Base-by-base conservation (phyloP, 1,140 invertebrate species). In the Gryon sp. region DNA sequence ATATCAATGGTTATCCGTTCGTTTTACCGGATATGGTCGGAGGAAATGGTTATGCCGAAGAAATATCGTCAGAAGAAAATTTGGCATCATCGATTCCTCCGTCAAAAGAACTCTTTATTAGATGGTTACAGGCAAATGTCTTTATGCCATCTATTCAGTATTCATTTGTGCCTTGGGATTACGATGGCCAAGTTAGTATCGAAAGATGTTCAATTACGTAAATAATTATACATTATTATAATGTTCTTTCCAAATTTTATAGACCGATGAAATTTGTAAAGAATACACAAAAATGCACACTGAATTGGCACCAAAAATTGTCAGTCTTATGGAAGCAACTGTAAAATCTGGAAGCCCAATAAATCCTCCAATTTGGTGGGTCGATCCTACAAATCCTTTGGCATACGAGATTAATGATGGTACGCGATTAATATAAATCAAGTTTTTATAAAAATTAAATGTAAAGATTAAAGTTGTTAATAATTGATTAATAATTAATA, bases 341-440 rank as follows among this genome's bases (percentile, higher is more conserved):
- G 90, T 93, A 0, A 34, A 81, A 1, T 89, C 89, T 2, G 95
- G 95, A 50, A 89, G 90, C 6, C 95, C 95, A 0, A 90, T 96
- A 26, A 95, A 97, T 87, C 89, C 94, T n/a, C 96, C 96, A 0
- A 90, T 98, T n/a, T 98, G 96, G 96, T 98, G 95, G 96, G 89
- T 95, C 0, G 93, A 93, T 69, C 95, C 96, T 0, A 87, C 84
- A 0, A 92, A 96, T 77, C 53, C 85, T 12, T 86, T 88, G 36
- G 93, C 94, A 1, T 90, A 92, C 12, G 90, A 85, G 15, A 91
- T 94, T 36, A 92, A 92, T 78, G 92, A 93, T 76, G 91, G 93
- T 94, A 86, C 82, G 82, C 19, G 15, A 28, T 38, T 11, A 22
- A 15, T 20, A 57, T 55, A 65, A 70, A 24, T 4, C 22, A 24